These are phyloP conservation scores for Corvus cornix DNA, from an alignment of 2,113 vertebrate genomes.

Conservation along the genomic window DNA sequence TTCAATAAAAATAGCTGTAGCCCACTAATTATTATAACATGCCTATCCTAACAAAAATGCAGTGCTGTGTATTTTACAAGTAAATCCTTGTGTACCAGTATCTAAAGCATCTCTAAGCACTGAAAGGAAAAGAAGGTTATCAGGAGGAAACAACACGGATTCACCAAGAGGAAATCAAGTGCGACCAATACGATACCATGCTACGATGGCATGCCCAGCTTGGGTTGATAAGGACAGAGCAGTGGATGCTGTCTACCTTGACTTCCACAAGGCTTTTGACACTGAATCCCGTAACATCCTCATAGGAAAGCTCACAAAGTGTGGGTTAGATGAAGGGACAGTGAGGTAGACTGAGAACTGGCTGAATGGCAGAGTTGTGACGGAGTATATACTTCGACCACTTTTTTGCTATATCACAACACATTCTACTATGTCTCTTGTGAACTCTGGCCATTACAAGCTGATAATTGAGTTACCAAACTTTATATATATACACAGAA, in stretches of 20 bases:
- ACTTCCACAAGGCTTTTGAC: neutral
- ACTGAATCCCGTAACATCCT: neutral
- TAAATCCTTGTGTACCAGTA: neutral
- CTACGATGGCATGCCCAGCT: neutral
- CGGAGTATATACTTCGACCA: neutral
- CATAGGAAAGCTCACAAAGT: neutral
- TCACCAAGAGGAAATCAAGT: neutral
- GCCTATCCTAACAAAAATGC: neutral
- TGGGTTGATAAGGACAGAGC: neutral
- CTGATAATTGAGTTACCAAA: neutral
- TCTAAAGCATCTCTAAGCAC: neutral
- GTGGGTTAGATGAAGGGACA: neutral
- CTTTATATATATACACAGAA: neutral
- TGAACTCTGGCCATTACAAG: neutral
- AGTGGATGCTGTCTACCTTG: neutral
- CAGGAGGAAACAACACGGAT: neutral
- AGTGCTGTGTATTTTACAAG: neutral
- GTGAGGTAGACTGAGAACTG: neutral
- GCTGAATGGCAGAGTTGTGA: neutral
- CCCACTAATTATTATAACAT: neutral
- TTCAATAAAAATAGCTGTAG: neutral
- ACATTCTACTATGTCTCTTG: neutral
- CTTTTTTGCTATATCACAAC: neutral
- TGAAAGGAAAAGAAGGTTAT: neutral
- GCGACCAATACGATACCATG: neutral